Percentiles rank a stretch among this genome's conserved stretches.
These are phyloP conservation scores for Typhlomys cinereus DNA, from an alignment of 2,113 vertebrate genomes.

Conservation along the genomic window DNA sequence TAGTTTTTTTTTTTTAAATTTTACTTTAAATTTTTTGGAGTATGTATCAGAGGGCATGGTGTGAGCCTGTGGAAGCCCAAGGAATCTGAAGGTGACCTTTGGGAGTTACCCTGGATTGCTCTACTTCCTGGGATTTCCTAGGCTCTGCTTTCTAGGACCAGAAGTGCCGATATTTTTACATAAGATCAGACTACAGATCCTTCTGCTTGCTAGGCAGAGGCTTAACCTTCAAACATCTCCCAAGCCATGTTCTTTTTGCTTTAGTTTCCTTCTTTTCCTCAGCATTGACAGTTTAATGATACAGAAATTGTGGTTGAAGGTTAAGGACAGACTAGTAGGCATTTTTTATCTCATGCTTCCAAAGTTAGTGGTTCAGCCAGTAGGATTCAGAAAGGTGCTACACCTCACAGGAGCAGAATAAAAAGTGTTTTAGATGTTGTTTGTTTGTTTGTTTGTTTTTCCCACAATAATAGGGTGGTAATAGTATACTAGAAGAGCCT, in stretches of 20 bases:
- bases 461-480: not conserved
- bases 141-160: no score
- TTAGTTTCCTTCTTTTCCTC: not conserved
- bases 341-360: not conserved
- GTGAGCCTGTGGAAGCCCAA: no score
- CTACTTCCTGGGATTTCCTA: no score
- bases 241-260: not conserved
- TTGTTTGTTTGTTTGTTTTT: not conserved
- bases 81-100: no score
- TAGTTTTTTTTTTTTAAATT: no score
- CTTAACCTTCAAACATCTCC: no score
- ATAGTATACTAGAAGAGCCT: not conserved
- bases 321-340: not conserved
- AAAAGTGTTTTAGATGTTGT: not conserved
- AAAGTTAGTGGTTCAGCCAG: not conserved
- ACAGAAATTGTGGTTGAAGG: not conserved
- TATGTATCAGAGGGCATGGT: no score
- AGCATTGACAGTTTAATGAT: not conserved
- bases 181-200: no score
- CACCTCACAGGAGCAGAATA: not conserved
- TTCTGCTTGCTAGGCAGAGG: no score
- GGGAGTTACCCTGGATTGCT: no score
- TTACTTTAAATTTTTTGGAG: no score
- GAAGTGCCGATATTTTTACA: no score
- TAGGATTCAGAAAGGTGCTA: not conserved